Conservation (phyloP, 2,113 vertebrate genomes). For the Alectura lathami region DNA sequence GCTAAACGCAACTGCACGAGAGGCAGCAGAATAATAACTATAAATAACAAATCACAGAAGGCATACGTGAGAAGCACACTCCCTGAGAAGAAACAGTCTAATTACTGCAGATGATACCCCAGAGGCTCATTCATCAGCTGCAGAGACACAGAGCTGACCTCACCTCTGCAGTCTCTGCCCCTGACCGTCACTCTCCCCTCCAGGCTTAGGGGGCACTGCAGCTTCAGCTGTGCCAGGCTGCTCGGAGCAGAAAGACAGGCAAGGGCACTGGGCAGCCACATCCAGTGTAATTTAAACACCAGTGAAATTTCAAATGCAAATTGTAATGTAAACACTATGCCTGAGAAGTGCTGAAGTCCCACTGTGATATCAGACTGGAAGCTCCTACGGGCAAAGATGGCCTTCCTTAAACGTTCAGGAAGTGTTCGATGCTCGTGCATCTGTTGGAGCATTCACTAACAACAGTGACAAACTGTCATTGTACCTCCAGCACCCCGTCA, state of each 20-base stretch:
- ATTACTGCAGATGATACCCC: neutral
- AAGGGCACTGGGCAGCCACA: neutral
- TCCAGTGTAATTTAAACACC: neutral
- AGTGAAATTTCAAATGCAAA: neutral
- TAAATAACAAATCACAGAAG: neutral
- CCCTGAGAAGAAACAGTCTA: neutral
- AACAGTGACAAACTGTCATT: neutral
- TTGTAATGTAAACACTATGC: neutral
- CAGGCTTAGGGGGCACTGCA: neutral
- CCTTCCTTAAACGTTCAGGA: neutral
- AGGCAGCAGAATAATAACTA: constrained; percentile 11
- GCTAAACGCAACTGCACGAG: neutral
- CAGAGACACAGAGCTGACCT: neutral
- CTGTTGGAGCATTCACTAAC: neutral
- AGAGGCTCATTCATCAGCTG: neutral
- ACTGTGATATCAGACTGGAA: neutral
- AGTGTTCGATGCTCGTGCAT: neutral
- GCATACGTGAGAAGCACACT: neutral
- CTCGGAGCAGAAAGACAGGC: accelerated
- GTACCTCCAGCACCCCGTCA: neutral
- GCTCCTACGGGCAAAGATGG: neutral
- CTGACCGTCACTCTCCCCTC: neutral
- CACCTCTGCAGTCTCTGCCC: neutral
- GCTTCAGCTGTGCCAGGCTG: neutral
- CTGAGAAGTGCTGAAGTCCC: neutral